A percentile compares a stretch with the other conserved stretches of the same genome.
Evolutionary conservation across 2,888 invertebrate genomes (phyloP).

Genomic region (Anthrax anthrax): DNA sequence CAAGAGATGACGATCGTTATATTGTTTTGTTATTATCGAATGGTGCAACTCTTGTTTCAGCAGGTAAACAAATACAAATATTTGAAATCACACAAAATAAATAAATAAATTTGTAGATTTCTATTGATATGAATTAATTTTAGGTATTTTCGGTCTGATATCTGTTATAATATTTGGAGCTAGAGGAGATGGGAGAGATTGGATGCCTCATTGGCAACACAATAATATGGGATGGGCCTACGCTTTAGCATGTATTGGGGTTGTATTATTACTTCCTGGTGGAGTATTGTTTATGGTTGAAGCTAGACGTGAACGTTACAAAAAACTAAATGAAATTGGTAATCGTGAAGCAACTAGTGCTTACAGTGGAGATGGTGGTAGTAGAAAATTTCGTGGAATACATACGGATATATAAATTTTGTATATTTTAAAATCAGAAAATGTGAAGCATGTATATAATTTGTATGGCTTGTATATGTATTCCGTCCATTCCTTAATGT

Average conservation of each 20-base stretch:
- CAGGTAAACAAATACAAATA: constrained; percentile 35
- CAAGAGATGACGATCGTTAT: constrained; percentile 62
- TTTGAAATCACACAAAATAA: not conserved
- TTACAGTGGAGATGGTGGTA: constrained; percentile 47
- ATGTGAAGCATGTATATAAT: too few relatives aligned
- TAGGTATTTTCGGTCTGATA: constrained; percentile 66
- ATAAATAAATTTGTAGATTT: not conserved
- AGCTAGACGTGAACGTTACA: constrained; percentile 62
- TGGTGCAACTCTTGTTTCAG: constrained; percentile 56
- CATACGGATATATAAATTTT: constrained; percentile 3
- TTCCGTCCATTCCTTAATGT: too few relatives aligned
- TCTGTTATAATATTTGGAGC: constrained; percentile 80
- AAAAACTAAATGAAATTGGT: constrained; percentile 53
- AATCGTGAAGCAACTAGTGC: constrained; percentile 48
- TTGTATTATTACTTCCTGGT: constrained; percentile 56
- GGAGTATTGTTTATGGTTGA: constrained; percentile 73
- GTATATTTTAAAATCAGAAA: too few relatives aligned
- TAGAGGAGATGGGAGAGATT: constrained; percentile 78
- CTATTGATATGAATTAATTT: too few relatives aligned
- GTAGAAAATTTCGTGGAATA: constrained; percentile 1
- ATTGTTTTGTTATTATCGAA: constrained; percentile 57
- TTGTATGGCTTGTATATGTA: too few relatives aligned
- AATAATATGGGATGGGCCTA: constrained; percentile 92
- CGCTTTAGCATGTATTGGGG: constrained; percentile 70
- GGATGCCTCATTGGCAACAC: constrained; percentile 95